Evolutionary conservation across 2,888 invertebrate species (phyloP).

Genomic region (Globia sparganii): DNA sequence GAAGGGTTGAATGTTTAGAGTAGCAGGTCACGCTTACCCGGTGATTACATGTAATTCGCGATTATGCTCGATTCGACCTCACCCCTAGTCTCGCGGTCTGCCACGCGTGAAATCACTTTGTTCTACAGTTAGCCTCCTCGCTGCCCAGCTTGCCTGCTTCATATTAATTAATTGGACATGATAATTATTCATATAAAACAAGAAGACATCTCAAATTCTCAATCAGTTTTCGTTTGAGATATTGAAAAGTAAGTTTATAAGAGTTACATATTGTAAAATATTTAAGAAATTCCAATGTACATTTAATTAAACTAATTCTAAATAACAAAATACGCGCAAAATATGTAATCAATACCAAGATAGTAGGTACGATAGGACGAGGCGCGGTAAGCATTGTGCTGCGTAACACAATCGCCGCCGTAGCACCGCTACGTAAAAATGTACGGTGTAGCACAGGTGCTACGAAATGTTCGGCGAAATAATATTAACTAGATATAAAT

Average conservation of each 20-base stretch:
- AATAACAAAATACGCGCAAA: neutral
- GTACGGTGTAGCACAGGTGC: conserved; percentile 59
- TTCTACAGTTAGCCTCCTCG: conserved; percentile 84
- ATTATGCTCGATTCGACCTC: conserved; percentile 80
- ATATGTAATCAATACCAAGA: neutral
- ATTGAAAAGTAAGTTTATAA: neutral
- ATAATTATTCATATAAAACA: conserved; percentile 41
- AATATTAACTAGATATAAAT: neutral
- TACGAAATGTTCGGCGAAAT: conserved; percentile 56
- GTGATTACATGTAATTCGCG: conserved; percentile 85
- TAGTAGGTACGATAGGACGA: neutral
- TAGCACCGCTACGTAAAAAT: conserved; percentile 47
- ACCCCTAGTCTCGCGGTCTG: conserved; percentile 76
- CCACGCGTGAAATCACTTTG: conserved; percentile 90
- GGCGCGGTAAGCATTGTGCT: neutral
- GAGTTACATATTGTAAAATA: neutral
- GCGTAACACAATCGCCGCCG: conserved; percentile 12
- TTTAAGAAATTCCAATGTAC: neutral
- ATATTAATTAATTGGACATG: conserved; percentile 55
- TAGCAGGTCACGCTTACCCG: conserved; percentile 74
- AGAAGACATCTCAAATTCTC: conserved; percentile 16
- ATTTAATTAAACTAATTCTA: neutral
- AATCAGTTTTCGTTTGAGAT: conserved; percentile 12
- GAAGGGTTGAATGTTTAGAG: conserved; percentile 83
- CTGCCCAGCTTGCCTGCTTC: conserved; percentile 72